Conservation (phyloP, 2,888 invertebrate species). For the Eilema depressum region DNA sequence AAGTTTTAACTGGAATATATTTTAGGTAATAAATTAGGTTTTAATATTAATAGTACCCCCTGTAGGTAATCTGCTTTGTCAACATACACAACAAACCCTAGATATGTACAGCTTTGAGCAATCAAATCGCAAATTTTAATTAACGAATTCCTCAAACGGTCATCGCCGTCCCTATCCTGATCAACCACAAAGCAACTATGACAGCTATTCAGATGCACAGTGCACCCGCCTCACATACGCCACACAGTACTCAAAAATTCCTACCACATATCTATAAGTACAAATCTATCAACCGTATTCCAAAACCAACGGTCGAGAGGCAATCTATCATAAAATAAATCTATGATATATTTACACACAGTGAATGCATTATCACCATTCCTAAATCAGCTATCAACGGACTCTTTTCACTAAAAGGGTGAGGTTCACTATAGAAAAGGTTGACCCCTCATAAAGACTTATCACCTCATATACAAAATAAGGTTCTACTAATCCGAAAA, state of each 20-base stretch:
- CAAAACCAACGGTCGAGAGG: slow-evolving; percentile 59
- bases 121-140: slow-evolving; percentile 70
- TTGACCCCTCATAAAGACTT: slow-evolving; percentile 88
- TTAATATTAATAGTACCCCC: not conserved
- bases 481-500: slow-evolving; percentile 82
- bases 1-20: not conserved
- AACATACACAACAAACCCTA: slow-evolving; percentile 20
- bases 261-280: slow-evolving; percentile 51
- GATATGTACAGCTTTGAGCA: slow-evolving; percentile 53
- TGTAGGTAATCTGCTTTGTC: no score
- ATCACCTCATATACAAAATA: slow-evolving; percentile 87
- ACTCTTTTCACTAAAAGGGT: slow-evolving; percentile 88
- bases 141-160: slow-evolving; percentile 69
- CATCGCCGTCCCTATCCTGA: slow-evolving; percentile 54
- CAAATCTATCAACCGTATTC: slow-evolving; percentile 56
- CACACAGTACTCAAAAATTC: slow-evolving; percentile 63
- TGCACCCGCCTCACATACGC: slow-evolving; percentile 48
- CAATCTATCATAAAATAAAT: slow-evolving; percentile 84
- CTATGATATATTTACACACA: slow-evolving; percentile 86
- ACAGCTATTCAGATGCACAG: slow-evolving; percentile 66
- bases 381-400: slow-evolving; percentile 87
- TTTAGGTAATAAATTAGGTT: not conserved
- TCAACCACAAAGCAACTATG: slow-evolving; percentile 72
- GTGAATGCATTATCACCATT: slow-evolving; percentile 85
- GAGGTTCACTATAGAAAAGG: slow-evolving; percentile 85